Conservation (phyloP, 2,888 invertebrate species). For the Rhagonycha fulva region DNA sequence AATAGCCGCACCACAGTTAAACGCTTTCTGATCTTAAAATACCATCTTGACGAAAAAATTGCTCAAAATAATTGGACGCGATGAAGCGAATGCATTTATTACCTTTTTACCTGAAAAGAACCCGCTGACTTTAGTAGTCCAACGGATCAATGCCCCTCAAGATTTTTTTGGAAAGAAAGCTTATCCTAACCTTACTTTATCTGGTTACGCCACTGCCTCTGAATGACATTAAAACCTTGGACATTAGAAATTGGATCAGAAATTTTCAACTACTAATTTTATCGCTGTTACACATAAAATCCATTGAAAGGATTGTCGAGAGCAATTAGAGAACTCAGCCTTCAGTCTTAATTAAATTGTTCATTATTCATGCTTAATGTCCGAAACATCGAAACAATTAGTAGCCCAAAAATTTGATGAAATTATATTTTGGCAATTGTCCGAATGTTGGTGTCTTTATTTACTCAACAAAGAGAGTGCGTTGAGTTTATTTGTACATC, state of each 20-base stretch:
- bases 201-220: not conserved
- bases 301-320: not conserved
- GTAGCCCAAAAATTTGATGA: not conserved
- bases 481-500: not conserved
- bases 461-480: not conserved
- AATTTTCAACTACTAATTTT: not conserved
- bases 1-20: not conserved
- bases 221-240: not conserved
- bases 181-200: not conserved
- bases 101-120: not conserved
- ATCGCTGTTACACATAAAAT: not conserved
- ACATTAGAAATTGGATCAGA: not conserved
- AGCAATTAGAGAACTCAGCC: not conserved
- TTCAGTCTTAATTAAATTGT: not conserved
- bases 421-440: not conserved
- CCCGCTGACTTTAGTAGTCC: not conserved
- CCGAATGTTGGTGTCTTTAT: not conserved
- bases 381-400: not conserved
- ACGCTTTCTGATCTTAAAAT: not conserved
- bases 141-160: not conserved
- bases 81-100: not conserved
- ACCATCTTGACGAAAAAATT: not conserved
- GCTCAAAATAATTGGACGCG: not conserved
- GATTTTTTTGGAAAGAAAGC: not conserved
- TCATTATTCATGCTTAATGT: not conserved